Percentiles rank a stretch among this genome's conserved stretches.
Conservation (phyloP, 2,888 invertebrate genomes). For the Ophonus ardosiacus region DNA sequence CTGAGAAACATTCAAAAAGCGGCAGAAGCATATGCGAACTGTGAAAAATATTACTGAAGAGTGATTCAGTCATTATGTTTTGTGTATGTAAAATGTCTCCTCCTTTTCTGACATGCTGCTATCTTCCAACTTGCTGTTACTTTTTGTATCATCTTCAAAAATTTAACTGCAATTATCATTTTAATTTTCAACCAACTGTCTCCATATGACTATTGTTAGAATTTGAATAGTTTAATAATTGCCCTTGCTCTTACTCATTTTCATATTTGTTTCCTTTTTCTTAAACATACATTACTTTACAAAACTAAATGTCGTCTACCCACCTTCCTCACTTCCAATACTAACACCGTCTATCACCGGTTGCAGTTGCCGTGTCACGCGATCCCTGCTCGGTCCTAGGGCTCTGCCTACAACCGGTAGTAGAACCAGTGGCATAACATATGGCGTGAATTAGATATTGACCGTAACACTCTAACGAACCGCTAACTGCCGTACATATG, state of each 20-base stretch:
- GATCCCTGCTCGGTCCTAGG: not conserved
- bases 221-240: no score
- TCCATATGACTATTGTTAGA: no score
- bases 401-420: not conserved
- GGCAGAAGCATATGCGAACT: no score
- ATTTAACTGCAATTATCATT: no score
- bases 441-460: constrained; percentile 44
- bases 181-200: no score
- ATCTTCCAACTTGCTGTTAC: no score
- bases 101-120: no score
- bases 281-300: not conserved
- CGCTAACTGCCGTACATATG: constrained; percentile 37
- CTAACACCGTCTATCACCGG: not conserved
- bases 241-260: not conserved
- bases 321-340: not conserved
- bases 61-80: no score
- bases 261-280: not conserved
- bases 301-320: not conserved
- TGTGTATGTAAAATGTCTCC: no score
- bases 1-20: no score
- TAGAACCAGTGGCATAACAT: not conserved
- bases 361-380: constrained; percentile 4
- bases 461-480: constrained; percentile 37
- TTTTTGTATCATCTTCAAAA: no score
- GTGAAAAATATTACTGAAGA: no score